Evolutionary conservation across 2,888 invertebrate species (phyloP).

Genomic region (Trissolcus japonicus): DNA sequence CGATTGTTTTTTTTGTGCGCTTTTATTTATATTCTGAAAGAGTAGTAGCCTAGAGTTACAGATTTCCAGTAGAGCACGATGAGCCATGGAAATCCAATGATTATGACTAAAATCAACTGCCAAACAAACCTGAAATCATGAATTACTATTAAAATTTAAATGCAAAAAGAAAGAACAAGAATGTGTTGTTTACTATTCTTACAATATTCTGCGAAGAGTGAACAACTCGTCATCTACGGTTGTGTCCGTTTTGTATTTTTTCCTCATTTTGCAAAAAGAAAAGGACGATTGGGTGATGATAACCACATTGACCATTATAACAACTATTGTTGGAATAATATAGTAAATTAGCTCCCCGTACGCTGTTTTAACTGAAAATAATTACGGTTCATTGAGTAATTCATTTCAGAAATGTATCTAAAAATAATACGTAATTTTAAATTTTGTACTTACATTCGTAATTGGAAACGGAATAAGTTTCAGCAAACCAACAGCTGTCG

Average conservation of each 20-base stretch:
- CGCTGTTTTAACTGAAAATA: slow-evolving; percentile 9
- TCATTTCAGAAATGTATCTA: not conserved
- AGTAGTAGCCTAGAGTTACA: slow-evolving; percentile 6
- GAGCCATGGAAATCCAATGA: slow-evolving; percentile 23
- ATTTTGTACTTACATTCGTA: slow-evolving; percentile 7
- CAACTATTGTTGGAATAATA: slow-evolving; percentile 10
- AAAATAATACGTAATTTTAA: not conserved
- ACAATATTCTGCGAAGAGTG: slow-evolving; percentile 13
- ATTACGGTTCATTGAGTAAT: too few species aligned
- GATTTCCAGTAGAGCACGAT: slow-evolving; percentile 9
- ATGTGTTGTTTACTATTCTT: not conserved
- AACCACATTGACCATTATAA: slow-evolving; percentile 7
- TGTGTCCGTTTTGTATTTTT: not conserved
- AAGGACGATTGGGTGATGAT: slow-evolving; percentile 1
- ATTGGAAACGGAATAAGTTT: not conserved
- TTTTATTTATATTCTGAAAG: slow-evolving; percentile 2
- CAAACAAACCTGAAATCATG: slow-evolving; percentile 6
- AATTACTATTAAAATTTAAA: not conserved
- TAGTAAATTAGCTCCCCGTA: slow-evolving; percentile 25
- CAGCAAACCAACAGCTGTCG: slow-evolving; percentile 12
- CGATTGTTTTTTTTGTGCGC: too few species aligned
- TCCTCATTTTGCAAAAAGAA: slow-evolving; percentile 7
- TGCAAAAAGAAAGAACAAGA: not conserved
- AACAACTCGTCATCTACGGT: not conserved
- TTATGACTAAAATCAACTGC: slow-evolving; percentile 11